Base-by-base conservation (phyloP, 2,797 vertebrate species). In the Momotus momota region DNA sequence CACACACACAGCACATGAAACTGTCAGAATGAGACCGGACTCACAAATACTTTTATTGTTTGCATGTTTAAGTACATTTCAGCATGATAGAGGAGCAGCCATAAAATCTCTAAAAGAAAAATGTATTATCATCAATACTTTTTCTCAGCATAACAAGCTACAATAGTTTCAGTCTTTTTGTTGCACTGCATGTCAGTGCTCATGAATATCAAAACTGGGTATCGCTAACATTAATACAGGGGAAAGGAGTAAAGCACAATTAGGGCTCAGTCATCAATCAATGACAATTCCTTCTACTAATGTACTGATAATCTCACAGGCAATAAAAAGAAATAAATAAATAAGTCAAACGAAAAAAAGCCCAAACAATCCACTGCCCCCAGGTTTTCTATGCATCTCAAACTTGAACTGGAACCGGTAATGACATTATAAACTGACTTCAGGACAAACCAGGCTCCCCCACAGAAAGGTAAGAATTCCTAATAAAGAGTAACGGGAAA, bases 221-320 rank as follows among this genome's bases (percentile, higher is more conserved):
- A 72, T 74, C 41, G 7, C 65, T 64, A 75, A 81, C 41, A 67
- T 60, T 75, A 83, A 89, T 66, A 54, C 0, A 71, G 45, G 38
- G 33, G 78, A 85, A 95, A 91, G 35, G 33, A 64, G 88, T 65
- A 79, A 51, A 93, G 41, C 70, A 7, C 27, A 77, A 73, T 83
- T 90, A 91, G 35, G 48, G 31, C 14, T 62, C 43, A 51, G 61
- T 48, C 70, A 96, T 95, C 84, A 90, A 77, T 97, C 94, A 95
- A 55, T 86, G 86, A 74, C 75, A 91, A 55, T 74, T 93, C 60
- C 64, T 94, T 65, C 75, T 52, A 31, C 72, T 84, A 77, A 93
- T 49, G 71, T 46, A 60, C 58, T n/a, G 17, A 73, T 69, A 85
- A 79, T 57, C 70, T 90, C 74, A 84, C 33, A 87, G 27, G 57